Conservation (phyloP, 2,797 vertebrate genomes). For the Urosaurus nigricauda region DNA sequence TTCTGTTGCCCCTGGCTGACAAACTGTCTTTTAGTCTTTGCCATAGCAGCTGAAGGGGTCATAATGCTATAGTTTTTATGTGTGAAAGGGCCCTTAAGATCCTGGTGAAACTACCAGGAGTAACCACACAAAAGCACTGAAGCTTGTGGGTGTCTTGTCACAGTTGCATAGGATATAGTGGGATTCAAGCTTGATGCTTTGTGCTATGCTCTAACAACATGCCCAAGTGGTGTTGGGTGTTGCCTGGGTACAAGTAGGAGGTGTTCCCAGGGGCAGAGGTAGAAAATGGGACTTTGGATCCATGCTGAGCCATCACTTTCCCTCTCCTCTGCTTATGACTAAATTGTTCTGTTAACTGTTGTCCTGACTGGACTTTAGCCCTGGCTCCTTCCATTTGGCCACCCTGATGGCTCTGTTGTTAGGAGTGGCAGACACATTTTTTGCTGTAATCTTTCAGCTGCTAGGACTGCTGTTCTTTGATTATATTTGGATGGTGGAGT, state of each 20-base stretch:
- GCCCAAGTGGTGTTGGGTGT: background rate
- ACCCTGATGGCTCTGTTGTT: background rate
- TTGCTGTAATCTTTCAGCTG: no score
- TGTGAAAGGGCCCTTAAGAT: no score
- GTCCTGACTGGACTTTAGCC: slow-evolving; percentile 43
- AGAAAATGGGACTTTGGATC: slow-evolving; percentile 27
- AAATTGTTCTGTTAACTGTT: slow-evolving; percentile 26
- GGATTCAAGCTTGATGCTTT: background rate
- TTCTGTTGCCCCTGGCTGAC: no score
- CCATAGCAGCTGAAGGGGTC: no score
- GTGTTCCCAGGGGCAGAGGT: no score
- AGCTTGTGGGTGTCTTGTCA: background rate
- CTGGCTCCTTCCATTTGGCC: accelerated
- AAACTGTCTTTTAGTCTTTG: no score
- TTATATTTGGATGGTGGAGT: background rate
- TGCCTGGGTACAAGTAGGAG: background rate
- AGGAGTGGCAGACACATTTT: background rate
- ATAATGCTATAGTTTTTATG: no score
- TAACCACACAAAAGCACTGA: background rate
- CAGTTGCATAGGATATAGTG: background rate
- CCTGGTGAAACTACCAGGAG: no score
- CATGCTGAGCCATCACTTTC: background rate
- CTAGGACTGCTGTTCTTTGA: background rate
- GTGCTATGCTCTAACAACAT: background rate
- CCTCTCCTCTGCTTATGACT: background rate